Evolutionary conservation across 2,113 vertebrate species (phyloP).

Genomic region (Apus apus): DNA sequence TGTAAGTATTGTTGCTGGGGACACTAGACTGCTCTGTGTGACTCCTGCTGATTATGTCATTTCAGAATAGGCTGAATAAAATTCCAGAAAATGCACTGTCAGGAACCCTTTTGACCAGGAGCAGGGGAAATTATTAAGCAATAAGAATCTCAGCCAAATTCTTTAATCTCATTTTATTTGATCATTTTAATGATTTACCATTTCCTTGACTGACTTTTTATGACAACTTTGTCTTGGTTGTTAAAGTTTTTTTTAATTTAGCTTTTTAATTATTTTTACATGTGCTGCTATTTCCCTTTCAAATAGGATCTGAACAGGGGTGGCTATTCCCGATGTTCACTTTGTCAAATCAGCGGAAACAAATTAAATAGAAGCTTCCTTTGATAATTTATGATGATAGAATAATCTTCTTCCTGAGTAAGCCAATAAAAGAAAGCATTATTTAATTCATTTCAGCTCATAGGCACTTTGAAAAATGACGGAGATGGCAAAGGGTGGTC

Average conservation of each 20-base stretch:
- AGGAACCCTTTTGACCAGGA: neutral
- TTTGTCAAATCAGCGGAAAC: neutral
- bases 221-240: neutral
- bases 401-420: neutral
- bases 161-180: conserved; percentile 11
- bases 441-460: neutral
- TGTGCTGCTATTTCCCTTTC: neutral
- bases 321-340: neutral
- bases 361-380: neutral
- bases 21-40: neutral
- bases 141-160: conserved; percentile 26
- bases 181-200: conserved; percentile 38
- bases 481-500: neutral
- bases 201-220: conserved; percentile 34
- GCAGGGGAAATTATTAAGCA: neutral
- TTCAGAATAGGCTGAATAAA: neutral
- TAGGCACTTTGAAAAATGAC: neutral
- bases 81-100: neutral
- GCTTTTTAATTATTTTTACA: neutral
- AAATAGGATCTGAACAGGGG: neutral
- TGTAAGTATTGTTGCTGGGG: neutral
- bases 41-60: neutral
- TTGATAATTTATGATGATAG: neutral
- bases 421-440: neutral
- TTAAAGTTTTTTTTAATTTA: neutral